These are phyloP conservation scores for Pollenia labialis DNA, from an alignment of 2,888 invertebrate species.

Conservation along the genomic window DNA sequence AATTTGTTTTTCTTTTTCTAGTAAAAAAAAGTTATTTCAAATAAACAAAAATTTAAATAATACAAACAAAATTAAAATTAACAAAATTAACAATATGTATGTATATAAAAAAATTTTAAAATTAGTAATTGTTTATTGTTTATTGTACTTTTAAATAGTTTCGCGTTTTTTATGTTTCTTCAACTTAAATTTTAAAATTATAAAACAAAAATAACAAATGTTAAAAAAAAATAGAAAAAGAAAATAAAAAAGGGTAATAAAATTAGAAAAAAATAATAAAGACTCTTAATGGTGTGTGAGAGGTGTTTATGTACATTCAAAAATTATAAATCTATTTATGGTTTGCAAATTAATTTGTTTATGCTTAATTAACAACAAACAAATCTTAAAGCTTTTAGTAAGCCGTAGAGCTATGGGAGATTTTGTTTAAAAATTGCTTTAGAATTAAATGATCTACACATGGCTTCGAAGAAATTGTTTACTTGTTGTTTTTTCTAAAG, in stretches of 20 bases:
- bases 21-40: conserved; percentile 13
- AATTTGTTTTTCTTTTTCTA: conserved; percentile 12
- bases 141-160: conserved; percentile 70
- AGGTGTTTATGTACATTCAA: conserved; percentile 42
- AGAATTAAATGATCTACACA: conserved; percentile 23
- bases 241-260: conserved; percentile 31
- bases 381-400: conserved; percentile 43
- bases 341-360: conserved; percentile 61
- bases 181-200: conserved; percentile 36
- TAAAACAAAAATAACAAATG: conserved; percentile 52
- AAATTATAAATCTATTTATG: conserved; percentile 40
- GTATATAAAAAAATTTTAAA: conserved; percentile 47
- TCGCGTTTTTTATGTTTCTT: conserved; percentile 42
- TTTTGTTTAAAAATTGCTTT: conserved; percentile 33
- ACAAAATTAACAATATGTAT: conserved; percentile 51
- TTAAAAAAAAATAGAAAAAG: conserved; percentile 25
- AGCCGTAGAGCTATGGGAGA: conserved; percentile 18
- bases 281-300: conserved; percentile 33
- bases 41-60: conserved; percentile 61
- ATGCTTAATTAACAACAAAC: conserved; percentile 33
- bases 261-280: background rate
- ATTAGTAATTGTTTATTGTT: conserved; percentile 43
- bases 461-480: conserved; percentile 41
- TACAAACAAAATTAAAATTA: conserved; percentile 45
- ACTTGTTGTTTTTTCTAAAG: conserved; percentile 15